Conservation (phyloP, 2,888 invertebrate species). For the Sepioteuthis lessoniana region DNA sequence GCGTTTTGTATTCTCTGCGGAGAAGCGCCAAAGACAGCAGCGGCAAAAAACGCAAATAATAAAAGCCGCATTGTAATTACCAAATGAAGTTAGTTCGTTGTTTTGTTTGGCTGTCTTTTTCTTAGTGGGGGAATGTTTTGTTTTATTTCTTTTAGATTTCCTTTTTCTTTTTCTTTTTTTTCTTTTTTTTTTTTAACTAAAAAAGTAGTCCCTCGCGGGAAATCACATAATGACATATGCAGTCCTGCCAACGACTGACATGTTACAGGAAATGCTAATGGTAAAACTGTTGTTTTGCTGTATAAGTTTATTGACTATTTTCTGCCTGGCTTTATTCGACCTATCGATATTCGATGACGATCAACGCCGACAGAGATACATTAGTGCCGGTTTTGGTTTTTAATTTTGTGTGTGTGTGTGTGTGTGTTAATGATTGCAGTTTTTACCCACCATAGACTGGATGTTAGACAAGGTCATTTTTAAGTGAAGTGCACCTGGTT, state of each 20-base stretch:
- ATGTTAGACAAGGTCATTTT: too few relatives aligned
- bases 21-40: neutral
- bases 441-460: too few relatives aligned
- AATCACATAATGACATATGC: constrained; percentile 1
- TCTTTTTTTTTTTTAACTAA: neutral
- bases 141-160: too few relatives aligned
- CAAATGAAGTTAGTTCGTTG: neutral
- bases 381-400: neutral
- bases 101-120: too few relatives aligned
- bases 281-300: neutral
- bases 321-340: neutral
- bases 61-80: neutral
- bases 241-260: neutral
- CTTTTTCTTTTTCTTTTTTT: neutral
- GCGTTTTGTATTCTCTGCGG: neutral
- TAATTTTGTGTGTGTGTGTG: neutral
- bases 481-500: too few relatives aligned
- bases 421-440: too few relatives aligned
- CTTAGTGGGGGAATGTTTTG: too few relatives aligned
- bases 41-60: neutral
- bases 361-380: neutral
- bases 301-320: neutral
- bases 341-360: constrained; percentile 12
- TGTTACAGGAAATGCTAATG: constrained; percentile 6
- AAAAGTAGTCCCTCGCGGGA: neutral